A percentile compares a stretch with the other conserved stretches of the same genome.
These are phyloP conservation scores for Daptonema setosum DNA, from an alignment of 2,888 invertebrate genomes.

Conservation along the genomic window DNA sequence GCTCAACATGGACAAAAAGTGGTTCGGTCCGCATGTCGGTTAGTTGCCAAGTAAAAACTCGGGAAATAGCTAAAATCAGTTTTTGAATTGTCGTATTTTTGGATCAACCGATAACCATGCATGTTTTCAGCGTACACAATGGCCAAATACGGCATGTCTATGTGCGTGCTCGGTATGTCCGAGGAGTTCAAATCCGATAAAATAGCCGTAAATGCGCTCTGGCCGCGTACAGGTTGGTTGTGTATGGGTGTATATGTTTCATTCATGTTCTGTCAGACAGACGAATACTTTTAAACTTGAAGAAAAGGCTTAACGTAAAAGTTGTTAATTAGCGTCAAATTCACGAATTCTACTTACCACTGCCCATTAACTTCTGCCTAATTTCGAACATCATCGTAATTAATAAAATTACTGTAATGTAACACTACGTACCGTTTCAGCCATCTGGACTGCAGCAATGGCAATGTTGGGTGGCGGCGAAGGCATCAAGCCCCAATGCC, in stretches of 20 bases:
- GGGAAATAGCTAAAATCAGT: background rate
- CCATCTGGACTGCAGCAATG: slow-evolving; percentile 70
- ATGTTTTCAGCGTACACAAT: slow-evolving; percentile 67
- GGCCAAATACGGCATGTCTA: slow-evolving; percentile 73
- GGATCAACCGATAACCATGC: too few relatives aligned
- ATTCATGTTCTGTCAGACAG: background rate
- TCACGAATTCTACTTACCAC: too few relatives aligned
- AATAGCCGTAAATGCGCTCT: slow-evolving; percentile 79
- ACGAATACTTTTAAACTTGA: too few relatives aligned
- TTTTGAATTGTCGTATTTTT: too few relatives aligned
- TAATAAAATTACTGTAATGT: too few relatives aligned
- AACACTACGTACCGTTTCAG: too few relatives aligned
- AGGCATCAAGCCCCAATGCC: slow-evolving; percentile 9
- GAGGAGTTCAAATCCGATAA: slow-evolving; percentile 60
- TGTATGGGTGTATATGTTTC: background rate
- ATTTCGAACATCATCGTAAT: too few relatives aligned
- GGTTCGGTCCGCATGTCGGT: slow-evolving; percentile 70
- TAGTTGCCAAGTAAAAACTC: background rate
- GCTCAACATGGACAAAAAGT: slow-evolving; percentile 58
- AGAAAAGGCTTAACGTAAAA: too few relatives aligned
- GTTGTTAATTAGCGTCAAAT: too few relatives aligned
- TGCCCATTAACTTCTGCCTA: too few relatives aligned
- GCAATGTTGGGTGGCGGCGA: slow-evolving; percentile 38
- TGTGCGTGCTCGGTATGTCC: slow-evolving; percentile 87
- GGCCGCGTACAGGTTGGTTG: slow-evolving; percentile 45